These are phyloP conservation scores for Bicyclus anynana DNA, from an alignment of 1,140 invertebrate species.

Conservation along the genomic window DNA sequence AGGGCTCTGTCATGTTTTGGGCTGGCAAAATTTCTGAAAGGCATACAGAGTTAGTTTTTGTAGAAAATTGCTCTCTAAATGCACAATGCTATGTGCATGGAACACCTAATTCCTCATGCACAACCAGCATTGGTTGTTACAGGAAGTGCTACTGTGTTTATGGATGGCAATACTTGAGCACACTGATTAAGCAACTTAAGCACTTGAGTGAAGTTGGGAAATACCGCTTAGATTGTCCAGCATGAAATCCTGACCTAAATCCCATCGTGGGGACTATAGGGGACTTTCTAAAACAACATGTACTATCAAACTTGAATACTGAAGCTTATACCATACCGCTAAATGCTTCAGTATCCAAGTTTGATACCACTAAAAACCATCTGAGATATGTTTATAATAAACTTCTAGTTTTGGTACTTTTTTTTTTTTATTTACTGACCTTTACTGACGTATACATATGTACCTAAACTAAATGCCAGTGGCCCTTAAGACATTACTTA, in stretches of 20 bases:
- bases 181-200: not conserved
- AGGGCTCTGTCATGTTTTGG: not conserved
- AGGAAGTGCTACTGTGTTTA: not conserved
- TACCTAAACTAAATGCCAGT: too few species aligned
- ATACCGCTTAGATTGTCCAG: not conserved
- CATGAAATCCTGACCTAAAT: not conserved
- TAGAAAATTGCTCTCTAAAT: not conserved
- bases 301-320: too few species aligned
- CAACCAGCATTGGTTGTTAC: not conserved
- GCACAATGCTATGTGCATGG: not conserved
- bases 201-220: not conserved
- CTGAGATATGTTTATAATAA: too few species aligned
- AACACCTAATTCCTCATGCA: not conserved
- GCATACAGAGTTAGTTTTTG: not conserved
- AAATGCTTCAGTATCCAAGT: too few species aligned
- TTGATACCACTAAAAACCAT: too few species aligned
- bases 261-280: not conserved
- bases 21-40: not conserved
- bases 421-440: too few species aligned
- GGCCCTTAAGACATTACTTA: too few species aligned
- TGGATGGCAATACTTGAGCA: not conserved
- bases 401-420: too few species aligned
- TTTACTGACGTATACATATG: too few species aligned
- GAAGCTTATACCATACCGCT: too few species aligned
- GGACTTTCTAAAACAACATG: not conserved